Base-by-base conservation (phyloP, 2,113 vertebrate species). In the Nothoprocta pentlandii region DNA sequence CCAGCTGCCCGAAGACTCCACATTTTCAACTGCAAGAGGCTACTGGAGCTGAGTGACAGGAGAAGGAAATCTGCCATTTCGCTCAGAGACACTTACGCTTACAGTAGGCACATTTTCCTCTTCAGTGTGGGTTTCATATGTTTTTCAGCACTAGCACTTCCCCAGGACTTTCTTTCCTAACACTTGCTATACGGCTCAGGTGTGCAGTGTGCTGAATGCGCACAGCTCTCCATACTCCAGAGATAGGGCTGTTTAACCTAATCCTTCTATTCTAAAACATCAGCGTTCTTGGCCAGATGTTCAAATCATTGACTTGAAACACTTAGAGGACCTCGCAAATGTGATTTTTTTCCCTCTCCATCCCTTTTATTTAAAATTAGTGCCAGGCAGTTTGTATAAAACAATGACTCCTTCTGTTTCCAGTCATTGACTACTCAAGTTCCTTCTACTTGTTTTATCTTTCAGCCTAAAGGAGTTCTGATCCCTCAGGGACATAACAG, bases 401-500 rank as follows among this genome's bases (percentile, higher is more conserved):
- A 89, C 77, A 91, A 63, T n/a, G 67, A 84, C 49, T 94, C 22
- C 63, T 96, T 91, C 68, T 94, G 51, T 80, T 85, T 94, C 85
- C 66, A 73, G 44, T 92, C 44, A 96, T 97, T 96, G 95, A 96
- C 96, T 95, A 96, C 97, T 97, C 91, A 96, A 22, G 63, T 92
- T 92, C 96, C 80, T 83, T 95, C 73, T 86, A 84, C 89, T 94
- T 88, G 61, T 87, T 96, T 89, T 93, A 79, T 89, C 73, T 86
- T 96, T 85, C 79, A 82, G 26, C 96, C 78, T 94, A 61, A 93
- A 93, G 82, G 84, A 92, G 63, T 74, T 95, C 76, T 91, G 79
- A 71, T 88, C 81, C 84, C 62, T 92, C 88, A 92, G 0, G 83
- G 41, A 94, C 67, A 67, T 87, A 87, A 77, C 32, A 10, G n/a